Conservation (phyloP, 1,140 invertebrate species). For the Ceratoteleas bidentatus region DNA sequence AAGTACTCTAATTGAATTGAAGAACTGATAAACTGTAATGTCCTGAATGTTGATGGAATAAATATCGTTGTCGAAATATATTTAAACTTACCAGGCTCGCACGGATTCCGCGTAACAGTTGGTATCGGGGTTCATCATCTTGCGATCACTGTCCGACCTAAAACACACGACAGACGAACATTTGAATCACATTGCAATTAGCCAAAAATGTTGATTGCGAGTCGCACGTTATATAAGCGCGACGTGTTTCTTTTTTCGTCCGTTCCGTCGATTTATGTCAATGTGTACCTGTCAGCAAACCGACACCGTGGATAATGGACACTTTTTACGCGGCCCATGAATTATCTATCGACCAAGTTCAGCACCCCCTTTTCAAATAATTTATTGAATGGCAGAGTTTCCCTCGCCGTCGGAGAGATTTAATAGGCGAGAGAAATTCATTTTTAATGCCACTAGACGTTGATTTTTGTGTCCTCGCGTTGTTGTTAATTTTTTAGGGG, state of each 20-base stretch:
- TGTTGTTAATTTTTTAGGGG: neutral
- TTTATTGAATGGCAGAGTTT: conserved; percentile 46
- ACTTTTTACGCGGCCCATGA: conserved; percentile 52
- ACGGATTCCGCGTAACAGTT: conserved; percentile 78
- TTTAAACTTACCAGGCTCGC: conserved; percentile 77
- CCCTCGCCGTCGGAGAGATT: conserved; percentile 47
- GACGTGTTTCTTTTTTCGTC: conserved; percentile 6
- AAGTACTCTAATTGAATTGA: no score
- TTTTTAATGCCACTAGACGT: conserved; percentile 53
- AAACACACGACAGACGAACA: conserved; percentile 66
- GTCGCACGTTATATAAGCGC: conserved; percentile 6
- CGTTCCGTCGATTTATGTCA: conserved; percentile 26
- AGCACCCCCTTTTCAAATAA: conserved; percentile 53
- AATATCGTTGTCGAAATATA: no score
- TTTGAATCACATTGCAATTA: conserved; percentile 27
- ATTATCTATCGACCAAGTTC: conserved; percentile 60
- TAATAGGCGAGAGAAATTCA: conserved; percentile 56
- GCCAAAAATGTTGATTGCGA: conserved; percentile 28
- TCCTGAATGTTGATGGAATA: no score
- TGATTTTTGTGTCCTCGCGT: conserved; percentile 24
- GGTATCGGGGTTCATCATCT: conserved; percentile 79
- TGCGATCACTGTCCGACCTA: conserved; percentile 79
- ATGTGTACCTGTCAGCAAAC: conserved; percentile 48
- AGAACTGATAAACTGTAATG: no score
- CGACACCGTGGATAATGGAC: conserved; percentile 43